phyloP scores from a whole-genome alignment of 1,140 invertebrate species.

The Rhagoletis zephyria region DNA sequence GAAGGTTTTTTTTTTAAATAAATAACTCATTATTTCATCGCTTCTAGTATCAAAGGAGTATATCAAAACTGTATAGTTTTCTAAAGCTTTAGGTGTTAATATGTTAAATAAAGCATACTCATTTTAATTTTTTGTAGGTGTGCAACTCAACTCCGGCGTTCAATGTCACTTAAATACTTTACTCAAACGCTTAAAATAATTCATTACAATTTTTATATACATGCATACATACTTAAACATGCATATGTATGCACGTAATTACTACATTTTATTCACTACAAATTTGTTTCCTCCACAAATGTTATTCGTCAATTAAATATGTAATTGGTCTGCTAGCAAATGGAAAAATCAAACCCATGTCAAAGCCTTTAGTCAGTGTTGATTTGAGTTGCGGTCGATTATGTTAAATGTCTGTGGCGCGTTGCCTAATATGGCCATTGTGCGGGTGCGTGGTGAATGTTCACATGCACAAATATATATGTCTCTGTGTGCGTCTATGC shows the following conservation, averaged over 20 bases:
- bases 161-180: background rate
- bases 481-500: background rate
- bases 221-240: too few relatives aligned
- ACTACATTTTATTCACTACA: background rate
- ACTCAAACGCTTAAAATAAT: background rate
- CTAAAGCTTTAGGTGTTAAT: too few relatives aligned
- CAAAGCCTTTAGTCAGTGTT: background rate
- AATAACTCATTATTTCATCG: too few relatives aligned
- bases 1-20: too few relatives aligned
- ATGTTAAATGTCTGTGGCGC: background rate
- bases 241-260: too few relatives aligned
- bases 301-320: background rate
- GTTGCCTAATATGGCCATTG: background rate
- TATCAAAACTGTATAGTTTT: too few relatives aligned
- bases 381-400: background rate
- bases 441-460: constrained; percentile 8
- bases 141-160: background rate
- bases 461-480: background rate
- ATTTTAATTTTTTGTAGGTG: too few relatives aligned
- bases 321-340: background rate
- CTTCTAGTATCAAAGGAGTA: too few relatives aligned
- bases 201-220: too few relatives aligned
- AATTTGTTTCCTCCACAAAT: background rate
- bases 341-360: background rate
- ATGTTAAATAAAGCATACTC: too few relatives aligned